These are phyloP conservation scores for Pseudopipra pipra DNA, from an alignment of 2,113 vertebrate genomes.

Conservation along the genomic window DNA sequence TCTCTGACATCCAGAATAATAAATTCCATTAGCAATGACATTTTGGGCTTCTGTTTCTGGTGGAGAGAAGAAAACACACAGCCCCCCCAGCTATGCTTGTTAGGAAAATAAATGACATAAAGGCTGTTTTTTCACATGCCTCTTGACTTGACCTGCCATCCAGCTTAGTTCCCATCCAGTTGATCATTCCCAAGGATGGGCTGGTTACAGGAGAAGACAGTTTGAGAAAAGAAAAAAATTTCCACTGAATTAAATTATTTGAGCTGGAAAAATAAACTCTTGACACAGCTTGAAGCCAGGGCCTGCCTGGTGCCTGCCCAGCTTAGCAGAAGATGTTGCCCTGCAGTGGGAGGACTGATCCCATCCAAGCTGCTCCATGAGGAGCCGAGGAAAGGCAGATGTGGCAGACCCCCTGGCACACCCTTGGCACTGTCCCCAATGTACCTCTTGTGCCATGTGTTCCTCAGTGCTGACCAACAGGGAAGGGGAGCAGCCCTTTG, in stretches of 20 bases:
- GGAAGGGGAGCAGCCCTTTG: background rate
- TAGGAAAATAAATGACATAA: conserved; percentile 52
- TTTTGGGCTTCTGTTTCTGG: background rate
- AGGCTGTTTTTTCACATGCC: conserved; percentile 5
- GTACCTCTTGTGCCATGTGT: accelerated
- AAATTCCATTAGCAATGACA: background rate
- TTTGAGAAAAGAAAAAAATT: background rate
- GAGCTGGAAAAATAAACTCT: conserved; percentile 21
- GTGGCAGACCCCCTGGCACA: background rate
- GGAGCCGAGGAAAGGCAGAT: background rate
- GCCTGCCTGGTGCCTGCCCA: background rate
- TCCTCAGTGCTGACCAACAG: accelerated
- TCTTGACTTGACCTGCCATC: background rate
- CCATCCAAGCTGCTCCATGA: background rate
- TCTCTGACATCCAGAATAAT: background rate
- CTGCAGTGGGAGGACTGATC: background rate
- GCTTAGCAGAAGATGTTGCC: background rate
- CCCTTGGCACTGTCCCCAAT: accelerated
- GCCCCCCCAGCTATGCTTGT: background rate
- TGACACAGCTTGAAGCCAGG: accelerated
- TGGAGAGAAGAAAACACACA: background rate
- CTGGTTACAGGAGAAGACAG: background rate
- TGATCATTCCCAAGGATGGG: background rate
- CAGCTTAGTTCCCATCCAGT: background rate
- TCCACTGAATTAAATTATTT: background rate